A percentile compares a stretch with the other conserved stretches of the same genome.
These are phyloP conservation scores for Lasioglossum zephyrum DNA, from an alignment of 2,888 invertebrate genomes.

Conservation along the genomic window DNA sequence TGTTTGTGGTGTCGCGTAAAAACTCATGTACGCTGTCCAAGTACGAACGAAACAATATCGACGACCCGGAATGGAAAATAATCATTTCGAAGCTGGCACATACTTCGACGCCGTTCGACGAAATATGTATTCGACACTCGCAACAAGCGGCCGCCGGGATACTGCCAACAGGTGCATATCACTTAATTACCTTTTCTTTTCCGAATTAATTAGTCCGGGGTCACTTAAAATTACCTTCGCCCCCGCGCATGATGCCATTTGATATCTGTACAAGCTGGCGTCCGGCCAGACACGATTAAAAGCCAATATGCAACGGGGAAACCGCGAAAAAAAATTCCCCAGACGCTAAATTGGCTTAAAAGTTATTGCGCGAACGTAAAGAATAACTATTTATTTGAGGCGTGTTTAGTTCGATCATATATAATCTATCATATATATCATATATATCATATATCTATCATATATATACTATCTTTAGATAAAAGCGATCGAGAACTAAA, in stretches of 20 bases:
- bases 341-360: constrained; percentile 30
- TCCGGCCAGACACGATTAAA: constrained; percentile 63
- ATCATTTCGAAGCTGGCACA: constrained; percentile 33
- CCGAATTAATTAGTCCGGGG: constrained; percentile 60
- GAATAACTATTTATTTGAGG: no score
- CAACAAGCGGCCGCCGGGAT: constrained; percentile 15
- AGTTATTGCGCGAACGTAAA: constrained; percentile 11
- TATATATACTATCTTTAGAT: no score
- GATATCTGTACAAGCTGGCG: constrained; percentile 57
- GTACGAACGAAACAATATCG: constrained; percentile 11
- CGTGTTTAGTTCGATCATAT: no score
- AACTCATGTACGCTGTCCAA: constrained; percentile 5
- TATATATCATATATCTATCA: no score
- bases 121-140: constrained; percentile 25
- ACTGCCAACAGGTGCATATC: constrained; percentile 64
- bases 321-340: constrained; percentile 7
- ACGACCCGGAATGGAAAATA: not conserved
- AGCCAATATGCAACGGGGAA: constrained; percentile 58
- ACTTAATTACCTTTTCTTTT: constrained; percentile 58
- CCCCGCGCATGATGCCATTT: constrained; percentile 39
- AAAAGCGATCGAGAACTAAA: no score
- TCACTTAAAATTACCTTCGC: constrained; percentile 64
- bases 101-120: not conserved
- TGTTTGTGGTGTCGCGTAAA: not conserved
- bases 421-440: no score